Evolutionary conservation across 1,140 invertebrate genomes (phyloP).

Genomic region (Conus ventricosus): DNA sequence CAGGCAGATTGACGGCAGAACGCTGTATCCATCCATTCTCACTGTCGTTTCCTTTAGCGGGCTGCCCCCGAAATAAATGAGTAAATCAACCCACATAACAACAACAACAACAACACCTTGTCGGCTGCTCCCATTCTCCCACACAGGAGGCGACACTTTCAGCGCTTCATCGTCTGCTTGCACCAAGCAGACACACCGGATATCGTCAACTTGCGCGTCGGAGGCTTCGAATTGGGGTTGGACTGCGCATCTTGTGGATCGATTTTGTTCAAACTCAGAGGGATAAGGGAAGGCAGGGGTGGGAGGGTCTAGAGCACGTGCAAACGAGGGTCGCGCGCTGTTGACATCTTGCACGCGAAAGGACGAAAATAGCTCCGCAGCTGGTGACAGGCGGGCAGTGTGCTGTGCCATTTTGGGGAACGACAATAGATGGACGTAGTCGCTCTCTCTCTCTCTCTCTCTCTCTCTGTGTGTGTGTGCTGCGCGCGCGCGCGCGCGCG

Average conservation of each 20-base stretch:
- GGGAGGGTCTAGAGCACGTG: not conserved
- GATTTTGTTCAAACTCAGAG: conserved; percentile 10
- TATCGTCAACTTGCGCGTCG: conserved; percentile 1
- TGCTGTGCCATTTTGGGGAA: no score
- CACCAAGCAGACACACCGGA: not conserved
- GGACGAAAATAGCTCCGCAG: not conserved
- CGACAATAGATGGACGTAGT: no score
- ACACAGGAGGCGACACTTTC: not conserved
- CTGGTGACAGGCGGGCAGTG: not conserved
- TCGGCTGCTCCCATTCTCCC: no score
- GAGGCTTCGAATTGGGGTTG: not conserved
- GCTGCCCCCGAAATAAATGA: no score
- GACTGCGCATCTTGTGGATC: conserved; percentile 27
- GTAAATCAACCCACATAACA: no score
- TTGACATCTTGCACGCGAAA: not conserved
- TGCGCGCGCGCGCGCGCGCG: not conserved
- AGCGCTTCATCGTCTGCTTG: not conserved
- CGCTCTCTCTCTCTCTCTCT: not conserved
- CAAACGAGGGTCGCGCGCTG: conserved; percentile 12
- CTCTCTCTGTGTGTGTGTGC: not conserved
- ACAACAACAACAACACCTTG: no score
- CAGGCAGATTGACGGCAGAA: no score
- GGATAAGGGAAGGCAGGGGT: no score
- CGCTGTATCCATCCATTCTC: no score
- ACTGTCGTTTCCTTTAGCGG: no score